Base-by-base conservation (phyloP, 2,888 invertebrate species). In the Xestia c-nigrum region DNA sequence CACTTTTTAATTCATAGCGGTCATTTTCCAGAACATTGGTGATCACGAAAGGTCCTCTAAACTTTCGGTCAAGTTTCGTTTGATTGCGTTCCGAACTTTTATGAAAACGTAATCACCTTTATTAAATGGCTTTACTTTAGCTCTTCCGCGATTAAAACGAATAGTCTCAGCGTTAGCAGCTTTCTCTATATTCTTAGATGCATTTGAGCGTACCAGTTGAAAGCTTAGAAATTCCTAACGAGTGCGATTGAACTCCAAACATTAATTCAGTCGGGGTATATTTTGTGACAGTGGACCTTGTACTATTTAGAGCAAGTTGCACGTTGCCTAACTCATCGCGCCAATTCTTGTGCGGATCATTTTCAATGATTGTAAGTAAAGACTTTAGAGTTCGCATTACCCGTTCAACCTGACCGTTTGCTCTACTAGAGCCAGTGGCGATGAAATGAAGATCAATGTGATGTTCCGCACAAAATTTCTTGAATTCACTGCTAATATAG, bases 281-380 rank as follows among this genome's bases (percentile, higher is more conserved):
- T 57, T 57, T 57, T 5, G 24, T 57, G 57, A 50, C 52, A 5
- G 52, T 21, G 7, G 52, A 59, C 59, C 31, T 59, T 31, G 31
- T 59, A 31, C 59, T 59, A 59, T 59, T 59, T 59, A 59, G 59
- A 59, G 59, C 31, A 59, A 59, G 24, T 59, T 59, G 59, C 59
- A 59, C 59, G 9, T 59, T 59, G 59, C 31, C 59, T 6, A 59
- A 24, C 59, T 59, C 59, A 31, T 59, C 59, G 59, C 61, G 61
- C 61, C 19, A 61, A 38, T 61, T 61, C 19, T 59, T 31, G 31
- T 31, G 59, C 31, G 59, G 24, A 59, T 59, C 19, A 59, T 59
- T 59, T 59, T 59, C 59, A 59, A 59, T 31, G 7, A 59, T 59
- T 14, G 59, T 59, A 59, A 59, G 59, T 31, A 61, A 61, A 61